Conservation (phyloP, 1,140 invertebrate species). For the Drosophila ohnishii region DNA sequence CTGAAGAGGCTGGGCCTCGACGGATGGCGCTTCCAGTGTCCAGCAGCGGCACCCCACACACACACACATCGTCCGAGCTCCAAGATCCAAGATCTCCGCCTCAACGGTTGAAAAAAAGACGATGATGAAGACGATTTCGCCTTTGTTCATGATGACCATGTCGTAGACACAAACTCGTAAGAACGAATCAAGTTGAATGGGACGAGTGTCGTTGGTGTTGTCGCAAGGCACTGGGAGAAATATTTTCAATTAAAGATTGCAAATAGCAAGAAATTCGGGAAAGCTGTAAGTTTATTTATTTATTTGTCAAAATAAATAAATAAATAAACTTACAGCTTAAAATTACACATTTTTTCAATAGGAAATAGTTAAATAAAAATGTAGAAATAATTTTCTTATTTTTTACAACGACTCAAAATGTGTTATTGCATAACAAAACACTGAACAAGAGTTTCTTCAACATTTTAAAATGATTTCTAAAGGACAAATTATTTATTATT, state of each 20-base stretch:
- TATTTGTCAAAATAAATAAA: too few species aligned
- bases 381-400: too few species aligned
- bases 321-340: too few species aligned
- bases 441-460: rapidly evolving
- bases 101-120: conserved; percentile 18
- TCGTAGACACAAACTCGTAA: conserved; percentile 50
- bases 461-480: not conserved
- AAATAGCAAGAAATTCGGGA: too few species aligned
- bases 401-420: too few species aligned
- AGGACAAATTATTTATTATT: too few species aligned
- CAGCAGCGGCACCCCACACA: conserved; percentile 61
- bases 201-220: conserved; percentile 65
- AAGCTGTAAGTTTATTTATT: too few species aligned
- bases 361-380: too few species aligned
- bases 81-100: conserved; percentile 11
- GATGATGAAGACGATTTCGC: conserved; percentile 41
- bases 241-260: too few species aligned
- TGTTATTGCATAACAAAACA: too few species aligned
- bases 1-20: conserved; percentile 46
- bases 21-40: conserved; percentile 62
- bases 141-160: conserved; percentile 24
- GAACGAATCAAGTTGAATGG: conserved; percentile 51
- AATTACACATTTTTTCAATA: too few species aligned
- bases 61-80: not conserved
- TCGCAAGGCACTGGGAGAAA: conserved; percentile 29